Evolutionary conservation across 2,888 invertebrate genomes (phyloP).

Genomic region (Tiphia femorata): DNA sequence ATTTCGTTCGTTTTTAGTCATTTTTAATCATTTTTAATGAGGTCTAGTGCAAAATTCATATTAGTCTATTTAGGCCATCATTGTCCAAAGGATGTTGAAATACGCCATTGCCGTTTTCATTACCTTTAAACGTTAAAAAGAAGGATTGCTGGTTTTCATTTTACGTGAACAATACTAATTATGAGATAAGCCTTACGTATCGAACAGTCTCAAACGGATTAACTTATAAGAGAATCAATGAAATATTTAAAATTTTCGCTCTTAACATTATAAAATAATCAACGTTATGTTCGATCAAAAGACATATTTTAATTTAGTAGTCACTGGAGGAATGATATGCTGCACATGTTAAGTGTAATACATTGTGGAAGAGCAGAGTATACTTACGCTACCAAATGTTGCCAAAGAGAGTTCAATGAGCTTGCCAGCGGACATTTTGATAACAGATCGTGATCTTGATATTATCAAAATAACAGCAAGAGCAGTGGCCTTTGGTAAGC

Average conservation of each 20-base stretch:
- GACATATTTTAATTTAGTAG: no score
- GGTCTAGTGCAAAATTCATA: not conserved
- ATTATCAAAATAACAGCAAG: conserved; percentile 35
- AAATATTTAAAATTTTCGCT: no score
- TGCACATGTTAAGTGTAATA: conserved; percentile 1
- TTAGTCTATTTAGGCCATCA: conserved; percentile 8
- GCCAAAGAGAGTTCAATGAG: conserved; percentile 37
- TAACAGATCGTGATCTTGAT: conserved; percentile 36
- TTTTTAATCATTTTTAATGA: not conserved
- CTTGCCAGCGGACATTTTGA: conserved; percentile 44
- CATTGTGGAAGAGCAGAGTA: conserved; percentile 7
- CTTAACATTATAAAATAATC: not conserved
- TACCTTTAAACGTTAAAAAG: conserved; percentile 12
- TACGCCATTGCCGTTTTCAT: conserved; percentile 20
- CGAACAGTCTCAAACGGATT: no score
- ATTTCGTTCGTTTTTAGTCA: not conserved
- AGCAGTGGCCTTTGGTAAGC: conserved; percentile 34
- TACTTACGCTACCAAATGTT: conserved; percentile 44
- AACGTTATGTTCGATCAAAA: no score
- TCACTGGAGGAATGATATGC: not conserved
- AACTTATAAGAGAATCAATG: no score
- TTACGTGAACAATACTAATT: no score
- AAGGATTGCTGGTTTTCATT: no score
- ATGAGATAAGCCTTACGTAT: no score
- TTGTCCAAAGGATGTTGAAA: conserved; percentile 15